Evolutionary conservation across 2,113 vertebrate genomes (phyloP).

Genomic region (Oophaga pumilio): DNA sequence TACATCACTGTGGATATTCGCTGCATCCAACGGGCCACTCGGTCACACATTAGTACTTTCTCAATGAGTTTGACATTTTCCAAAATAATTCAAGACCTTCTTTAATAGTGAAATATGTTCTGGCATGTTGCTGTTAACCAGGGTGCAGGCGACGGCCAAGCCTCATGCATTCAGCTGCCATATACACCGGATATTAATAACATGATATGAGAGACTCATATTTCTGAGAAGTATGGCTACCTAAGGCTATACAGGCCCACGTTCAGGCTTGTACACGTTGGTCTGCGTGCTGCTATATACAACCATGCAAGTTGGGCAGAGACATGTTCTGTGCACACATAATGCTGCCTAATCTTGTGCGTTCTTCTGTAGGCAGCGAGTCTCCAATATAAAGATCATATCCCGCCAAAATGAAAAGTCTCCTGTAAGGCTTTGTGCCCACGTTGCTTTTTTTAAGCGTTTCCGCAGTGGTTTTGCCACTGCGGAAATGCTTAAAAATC

Average conservation of each 20-base stretch:
- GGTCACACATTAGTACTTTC: no score
- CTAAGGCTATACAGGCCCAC: constrained; percentile 6
- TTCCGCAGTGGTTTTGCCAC: no score
- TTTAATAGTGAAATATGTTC: neutral
- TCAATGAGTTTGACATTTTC: no score
- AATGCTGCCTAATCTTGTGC: neutral
- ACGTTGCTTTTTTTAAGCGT: no score
- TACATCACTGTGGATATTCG: neutral
- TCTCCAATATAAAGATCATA: neutral
- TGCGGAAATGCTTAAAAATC: no score
- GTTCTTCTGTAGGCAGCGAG: neutral
- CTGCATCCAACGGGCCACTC: no score
- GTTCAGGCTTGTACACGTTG: constrained; percentile 8
- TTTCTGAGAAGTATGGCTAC: neutral
- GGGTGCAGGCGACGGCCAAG: neutral
- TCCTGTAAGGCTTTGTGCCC: no score
- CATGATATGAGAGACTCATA: neutral
- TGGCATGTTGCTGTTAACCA: neutral
- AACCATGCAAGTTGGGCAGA: neutral
- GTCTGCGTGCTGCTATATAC: neutral
- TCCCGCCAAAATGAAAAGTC: neutral
- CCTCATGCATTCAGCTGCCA: no score
- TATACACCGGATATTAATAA: neutral
- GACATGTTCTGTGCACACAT: neutral
- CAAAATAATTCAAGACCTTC: neutral